phyloP scores from a whole-genome alignment of 2,888 invertebrate genomes.

The Callosobruchus maculatus region DNA sequence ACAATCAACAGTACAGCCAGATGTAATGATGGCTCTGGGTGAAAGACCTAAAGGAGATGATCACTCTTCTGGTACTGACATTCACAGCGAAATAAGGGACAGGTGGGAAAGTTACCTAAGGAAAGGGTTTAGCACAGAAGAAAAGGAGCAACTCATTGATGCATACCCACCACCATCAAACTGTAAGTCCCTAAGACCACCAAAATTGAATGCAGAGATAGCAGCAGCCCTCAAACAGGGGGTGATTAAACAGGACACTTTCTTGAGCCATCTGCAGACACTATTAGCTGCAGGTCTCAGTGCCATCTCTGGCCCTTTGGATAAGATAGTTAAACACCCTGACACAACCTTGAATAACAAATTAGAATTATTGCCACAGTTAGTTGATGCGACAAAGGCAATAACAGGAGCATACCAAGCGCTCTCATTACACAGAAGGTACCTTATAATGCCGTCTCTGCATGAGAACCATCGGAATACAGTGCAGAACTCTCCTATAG shows the following conservation, averaged over 20 bases:
- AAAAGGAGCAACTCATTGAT: too few species aligned
- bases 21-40: too few species aligned
- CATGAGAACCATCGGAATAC: constrained; percentile 1
- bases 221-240: neutral
- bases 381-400: constrained; percentile 2
- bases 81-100: too few species aligned
- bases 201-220: neutral
- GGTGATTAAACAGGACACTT: neutral
- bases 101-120: too few species aligned
- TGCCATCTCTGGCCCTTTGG: neutral
- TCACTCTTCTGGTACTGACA: too few species aligned
- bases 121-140: too few species aligned
- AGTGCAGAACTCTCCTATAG: constrained; percentile 1
- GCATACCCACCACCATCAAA: neutral
- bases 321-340: neutral
- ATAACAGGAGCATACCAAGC: neutral
- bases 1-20: too few species aligned
- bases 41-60: too few species aligned
- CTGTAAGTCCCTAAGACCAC: neutral
- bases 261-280: neutral
- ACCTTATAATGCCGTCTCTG: neutral
- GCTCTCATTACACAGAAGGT: constrained; percentile 3
- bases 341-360: neutral
- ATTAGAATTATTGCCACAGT: constrained; percentile 1
- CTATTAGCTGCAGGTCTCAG: constrained; percentile 1